phyloP scores from a whole-genome alignment of 1,140 invertebrate genomes.

The Pomacea maculata region DNA sequence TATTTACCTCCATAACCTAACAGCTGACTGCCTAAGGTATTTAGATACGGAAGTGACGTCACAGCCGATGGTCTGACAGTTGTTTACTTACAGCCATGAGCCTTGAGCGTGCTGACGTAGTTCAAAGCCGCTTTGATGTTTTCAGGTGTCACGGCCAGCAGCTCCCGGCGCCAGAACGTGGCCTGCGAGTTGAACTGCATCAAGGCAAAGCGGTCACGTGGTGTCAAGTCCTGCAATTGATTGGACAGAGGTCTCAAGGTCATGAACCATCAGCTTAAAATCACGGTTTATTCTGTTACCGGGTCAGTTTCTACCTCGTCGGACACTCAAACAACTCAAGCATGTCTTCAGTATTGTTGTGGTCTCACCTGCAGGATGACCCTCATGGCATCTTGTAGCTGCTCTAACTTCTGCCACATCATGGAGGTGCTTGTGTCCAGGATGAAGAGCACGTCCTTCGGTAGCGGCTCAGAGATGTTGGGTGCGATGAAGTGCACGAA shows the following conservation, averaged over 20 bases:
- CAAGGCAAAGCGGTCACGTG: conserved; percentile 74
- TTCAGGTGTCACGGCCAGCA: background rate
- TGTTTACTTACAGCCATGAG: conserved; percentile 12
- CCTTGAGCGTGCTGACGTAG: conserved; percentile 14
- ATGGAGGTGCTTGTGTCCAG: conserved; percentile 79
- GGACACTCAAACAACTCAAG: too few species aligned
- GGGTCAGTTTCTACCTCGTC: too few species aligned
- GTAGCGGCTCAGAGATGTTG: conserved; percentile 68
- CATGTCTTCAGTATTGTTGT: too few species aligned
- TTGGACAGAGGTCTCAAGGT: too few species aligned
- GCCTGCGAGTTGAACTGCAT: conserved; percentile 67
- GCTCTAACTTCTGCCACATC: conserved; percentile 71
- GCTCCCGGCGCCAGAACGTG: conserved; percentile 11
- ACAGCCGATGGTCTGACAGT: background rate
- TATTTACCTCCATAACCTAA: too few species aligned
- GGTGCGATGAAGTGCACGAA: conserved; percentile 81
- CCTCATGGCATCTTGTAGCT: conserved; percentile 74
- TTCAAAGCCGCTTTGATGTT: conserved; percentile 7
- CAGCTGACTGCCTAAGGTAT: too few species aligned
- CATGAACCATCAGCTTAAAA: too few species aligned
- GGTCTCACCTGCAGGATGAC: conserved; percentile 68
- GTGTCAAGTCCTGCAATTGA: conserved; percentile 63
- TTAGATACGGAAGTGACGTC: too few species aligned
- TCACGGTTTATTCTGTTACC: too few species aligned
- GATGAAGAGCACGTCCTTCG: conserved; percentile 77